A percentile compares a stretch with the other conserved stretches of the same genome.
Evolutionary conservation across 2,888 invertebrate genomes (phyloP).

Genomic region (Agrochola circellaris): DNA sequence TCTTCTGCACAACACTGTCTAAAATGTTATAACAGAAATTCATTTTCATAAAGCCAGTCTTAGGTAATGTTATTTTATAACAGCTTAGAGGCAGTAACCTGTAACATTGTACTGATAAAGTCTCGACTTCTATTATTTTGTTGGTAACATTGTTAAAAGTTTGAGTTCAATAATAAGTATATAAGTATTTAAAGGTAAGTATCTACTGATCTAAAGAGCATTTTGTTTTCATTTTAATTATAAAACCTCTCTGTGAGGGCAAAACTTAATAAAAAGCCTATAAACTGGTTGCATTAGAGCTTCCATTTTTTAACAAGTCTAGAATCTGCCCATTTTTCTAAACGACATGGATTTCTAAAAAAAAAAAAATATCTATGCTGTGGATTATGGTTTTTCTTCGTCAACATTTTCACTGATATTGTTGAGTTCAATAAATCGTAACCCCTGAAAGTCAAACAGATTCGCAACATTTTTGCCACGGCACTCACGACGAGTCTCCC

Average conservation of each 20-base stretch:
- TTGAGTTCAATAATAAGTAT: neutral
- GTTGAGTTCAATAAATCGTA: neutral
- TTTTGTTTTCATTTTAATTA: neutral
- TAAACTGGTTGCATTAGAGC: neutral
- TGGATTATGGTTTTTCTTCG: neutral
- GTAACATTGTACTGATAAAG: neutral
- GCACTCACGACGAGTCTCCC: neutral
- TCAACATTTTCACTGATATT: neutral
- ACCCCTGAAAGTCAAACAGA: neutral
- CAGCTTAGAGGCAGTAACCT: neutral
- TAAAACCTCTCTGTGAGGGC: neutral
- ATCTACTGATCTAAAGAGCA: neutral
- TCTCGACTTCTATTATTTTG: neutral
- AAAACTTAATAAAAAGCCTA: neutral
- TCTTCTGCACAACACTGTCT: conserved; percentile 1
- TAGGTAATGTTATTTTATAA: conserved; percentile 1
- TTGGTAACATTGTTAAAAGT: neutral
- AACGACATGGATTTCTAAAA: neutral
- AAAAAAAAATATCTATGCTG: neutral
- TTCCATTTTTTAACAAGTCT: neutral
- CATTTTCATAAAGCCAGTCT: neutral
- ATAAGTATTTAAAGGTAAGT: no score
- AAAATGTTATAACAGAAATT: neutral
- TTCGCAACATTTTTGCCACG: neutral
- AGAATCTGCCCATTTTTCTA: neutral